Evolutionary conservation across 1,140 invertebrate genomes (phyloP).

Genomic region (Platyscapa corneri): DNA sequence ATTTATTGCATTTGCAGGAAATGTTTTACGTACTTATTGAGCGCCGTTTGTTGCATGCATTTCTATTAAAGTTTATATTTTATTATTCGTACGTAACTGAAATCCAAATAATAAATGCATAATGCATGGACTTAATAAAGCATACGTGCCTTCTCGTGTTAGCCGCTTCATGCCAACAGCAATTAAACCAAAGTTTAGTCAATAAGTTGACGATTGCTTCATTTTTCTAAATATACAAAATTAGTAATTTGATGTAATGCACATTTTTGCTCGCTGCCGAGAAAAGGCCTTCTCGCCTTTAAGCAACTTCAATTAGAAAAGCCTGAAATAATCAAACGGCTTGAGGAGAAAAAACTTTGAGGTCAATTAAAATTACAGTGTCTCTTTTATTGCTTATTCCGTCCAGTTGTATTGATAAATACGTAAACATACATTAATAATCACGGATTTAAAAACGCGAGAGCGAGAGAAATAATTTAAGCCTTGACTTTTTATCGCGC

Average conservation of each 20-base stretch:
- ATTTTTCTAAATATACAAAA: background rate
- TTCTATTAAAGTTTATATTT: constrained; percentile 10
- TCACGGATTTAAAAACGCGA: no score
- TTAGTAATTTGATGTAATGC: background rate
- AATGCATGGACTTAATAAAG: background rate
- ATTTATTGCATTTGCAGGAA: background rate
- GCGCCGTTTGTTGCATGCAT: background rate
- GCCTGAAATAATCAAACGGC: no score
- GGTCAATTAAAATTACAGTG: no score
- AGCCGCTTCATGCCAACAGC: background rate
- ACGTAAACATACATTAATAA: no score
- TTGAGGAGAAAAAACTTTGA: no score
- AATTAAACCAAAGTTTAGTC: background rate
- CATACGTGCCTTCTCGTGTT: background rate
- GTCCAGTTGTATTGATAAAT: no score
- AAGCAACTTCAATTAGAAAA: no score
- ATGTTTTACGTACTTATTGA: background rate
- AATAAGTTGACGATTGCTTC: background rate
- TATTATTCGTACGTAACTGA: background rate
- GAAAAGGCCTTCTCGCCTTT: no score
- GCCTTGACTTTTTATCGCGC: no score
- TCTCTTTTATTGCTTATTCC: no score
- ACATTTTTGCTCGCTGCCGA: background rate
- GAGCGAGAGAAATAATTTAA: no score
- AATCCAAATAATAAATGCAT: constrained; percentile 14